Percentiles rank a stretch among this genome's conserved stretches.
Evolutionary conservation across 2,797 vertebrate genomes (phyloP).

Genomic region (Oryzias dopingdopingensis): DNA sequence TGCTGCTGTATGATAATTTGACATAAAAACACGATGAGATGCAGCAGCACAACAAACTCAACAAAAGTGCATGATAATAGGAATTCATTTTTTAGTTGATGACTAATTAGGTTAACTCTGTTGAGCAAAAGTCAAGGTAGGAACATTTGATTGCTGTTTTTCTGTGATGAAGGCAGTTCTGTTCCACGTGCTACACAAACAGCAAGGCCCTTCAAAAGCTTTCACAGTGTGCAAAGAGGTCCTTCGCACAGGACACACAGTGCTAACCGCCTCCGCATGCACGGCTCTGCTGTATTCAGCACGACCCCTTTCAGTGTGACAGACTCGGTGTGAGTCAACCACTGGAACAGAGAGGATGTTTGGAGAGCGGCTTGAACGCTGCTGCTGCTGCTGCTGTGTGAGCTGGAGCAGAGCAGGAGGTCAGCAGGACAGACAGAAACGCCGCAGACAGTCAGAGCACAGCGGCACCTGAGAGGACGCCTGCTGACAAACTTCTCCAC

Average conservation of each 20-base stretch:
- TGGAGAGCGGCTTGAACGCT: constrained; percentile 27
- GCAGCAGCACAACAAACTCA: too few species aligned
- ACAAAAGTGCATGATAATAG: too few species aligned
- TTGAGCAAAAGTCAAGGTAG: constrained; percentile 10
- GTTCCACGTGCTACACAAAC: constrained; percentile 41
- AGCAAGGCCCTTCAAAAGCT: constrained; percentile 18
- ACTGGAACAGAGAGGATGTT: constrained; percentile 15
- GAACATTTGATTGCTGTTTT: constrained; percentile 15
- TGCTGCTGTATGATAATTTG: too few species aligned
- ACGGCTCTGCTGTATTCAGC: constrained; percentile 18
- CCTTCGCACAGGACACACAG: constrained; percentile 24
- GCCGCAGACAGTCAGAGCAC: constrained; percentile 21
- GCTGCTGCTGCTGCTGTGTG: not conserved
- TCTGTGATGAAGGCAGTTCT: constrained; percentile 24
- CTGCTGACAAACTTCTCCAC: constrained; percentile 43
- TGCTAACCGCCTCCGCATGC: constrained; percentile 41
- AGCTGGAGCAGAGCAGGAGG: constrained; percentile 20
- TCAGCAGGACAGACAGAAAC: constrained; percentile 25
- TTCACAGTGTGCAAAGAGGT: constrained; percentile 4
- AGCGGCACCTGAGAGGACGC: constrained; percentile 42
- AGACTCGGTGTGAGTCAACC: constrained; percentile 44
- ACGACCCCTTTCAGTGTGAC: constrained; percentile 22
- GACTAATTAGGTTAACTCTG: not conserved
- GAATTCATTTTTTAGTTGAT: not conserved
- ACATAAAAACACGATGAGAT: too few species aligned